Evolutionary conservation across 2,888 invertebrate species (phyloP), one percentile per base, ranked within the genome.

Genomic region (Ischnus inquisitorius): DNA sequence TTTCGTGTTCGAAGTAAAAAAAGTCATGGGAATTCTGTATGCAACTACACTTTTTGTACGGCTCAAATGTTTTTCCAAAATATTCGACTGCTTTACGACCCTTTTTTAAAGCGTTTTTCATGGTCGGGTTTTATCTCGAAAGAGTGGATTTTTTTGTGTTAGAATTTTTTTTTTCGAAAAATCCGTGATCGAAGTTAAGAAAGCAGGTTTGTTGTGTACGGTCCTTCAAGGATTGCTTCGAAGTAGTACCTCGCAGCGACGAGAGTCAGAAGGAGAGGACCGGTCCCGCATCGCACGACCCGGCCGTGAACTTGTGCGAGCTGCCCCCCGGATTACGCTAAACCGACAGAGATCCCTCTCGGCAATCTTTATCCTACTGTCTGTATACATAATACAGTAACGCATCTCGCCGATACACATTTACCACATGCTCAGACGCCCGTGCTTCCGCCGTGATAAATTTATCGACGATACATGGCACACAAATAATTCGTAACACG

Each of bases 371-470:
- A 60, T 60, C 28, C 60, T n/a, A n/a, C 28, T 25, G 12, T 60
- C 1, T 60, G 51, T 16, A 34, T 41, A 39, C 57, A 41, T 60
- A 62, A 64, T 46, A 62, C 74, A 74, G 46, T 46, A 48, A 74
- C 62, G 34, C 46, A 48, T 34, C 62, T 83, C 54, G 39, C 16
- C 64, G 68, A 62, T 67, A 57, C 69, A 60, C 72, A 68, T 67
- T 71, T 65, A 14, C 46, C 67, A 48, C 68, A 78, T 77, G 43
- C 67, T 25, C 57, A 62, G 74, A 28, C 74, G 46, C 48, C 25
- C 74, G 74, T 74, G 83, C 87, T 89, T 87, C 86, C 87, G 82
- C 76, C 51, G 34, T 85, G 82, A 80, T 85, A 79, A 87, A 85
- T 80, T 65, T 83, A 87, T 85, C 85, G 69, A 34, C 54, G 41